Conservation (phyloP, 2,888 invertebrate genomes). For the Diploptera punctata region DNA sequence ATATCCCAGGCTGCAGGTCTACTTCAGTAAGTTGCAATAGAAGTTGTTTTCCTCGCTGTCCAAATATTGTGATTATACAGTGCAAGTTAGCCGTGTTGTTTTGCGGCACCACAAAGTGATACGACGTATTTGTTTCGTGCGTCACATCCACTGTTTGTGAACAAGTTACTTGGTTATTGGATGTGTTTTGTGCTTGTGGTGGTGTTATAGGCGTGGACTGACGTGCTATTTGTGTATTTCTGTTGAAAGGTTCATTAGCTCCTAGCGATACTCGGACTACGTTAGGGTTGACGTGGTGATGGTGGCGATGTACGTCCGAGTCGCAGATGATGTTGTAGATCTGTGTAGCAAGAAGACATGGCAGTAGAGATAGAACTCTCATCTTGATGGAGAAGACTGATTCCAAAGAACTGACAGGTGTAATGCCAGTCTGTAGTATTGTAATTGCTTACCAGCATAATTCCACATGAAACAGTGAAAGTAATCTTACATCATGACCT, state of each 20-base stretch:
- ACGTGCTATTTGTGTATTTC: not conserved
- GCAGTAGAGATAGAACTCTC: no score
- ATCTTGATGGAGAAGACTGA: no score
- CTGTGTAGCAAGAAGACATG: no score
- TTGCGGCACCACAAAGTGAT: conserved; percentile 1
- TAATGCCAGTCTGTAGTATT: no score
- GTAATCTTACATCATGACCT: conserved; percentile 12
- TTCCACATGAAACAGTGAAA: not conserved
- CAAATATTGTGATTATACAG: conserved; percentile 21
- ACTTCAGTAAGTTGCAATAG: conserved; percentile 8
- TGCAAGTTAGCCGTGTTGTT: not conserved
- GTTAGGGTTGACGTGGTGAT: no score
- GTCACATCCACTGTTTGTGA: not conserved
- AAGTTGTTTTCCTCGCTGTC: not conserved
- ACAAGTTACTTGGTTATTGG: not conserved
- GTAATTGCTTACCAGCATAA: not conserved
- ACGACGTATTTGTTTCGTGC: not conserved
- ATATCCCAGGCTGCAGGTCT: conserved; percentile 10
- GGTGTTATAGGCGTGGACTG: not conserved
- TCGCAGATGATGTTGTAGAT: no score
- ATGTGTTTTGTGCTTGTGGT: not conserved
- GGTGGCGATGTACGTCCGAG: no score
- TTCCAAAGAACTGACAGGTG: no score
- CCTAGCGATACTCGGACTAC: not conserved
- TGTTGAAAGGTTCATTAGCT: not conserved